phyloP scores from a whole-genome alignment of 2,113 vertebrate species.

The Tretioscincus oriximinensis region DNA sequence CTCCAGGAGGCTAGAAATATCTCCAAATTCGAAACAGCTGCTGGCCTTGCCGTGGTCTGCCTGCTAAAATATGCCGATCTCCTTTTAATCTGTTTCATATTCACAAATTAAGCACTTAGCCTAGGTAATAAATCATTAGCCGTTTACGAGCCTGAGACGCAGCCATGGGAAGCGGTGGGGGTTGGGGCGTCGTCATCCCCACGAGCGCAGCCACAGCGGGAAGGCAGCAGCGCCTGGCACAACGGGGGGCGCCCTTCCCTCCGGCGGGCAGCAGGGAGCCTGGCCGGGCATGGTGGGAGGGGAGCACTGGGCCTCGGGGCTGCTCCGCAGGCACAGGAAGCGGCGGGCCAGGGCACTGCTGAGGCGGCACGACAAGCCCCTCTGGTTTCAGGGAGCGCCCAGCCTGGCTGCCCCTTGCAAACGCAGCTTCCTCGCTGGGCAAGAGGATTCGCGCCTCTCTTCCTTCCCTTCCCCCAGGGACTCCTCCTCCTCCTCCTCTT shows the following conservation, averaged over 20 bases:
- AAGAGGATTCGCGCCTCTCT: not conserved
- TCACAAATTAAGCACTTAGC: constrained; percentile 84
- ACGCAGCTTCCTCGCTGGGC: constrained; percentile 11
- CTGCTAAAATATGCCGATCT: constrained; percentile 78
- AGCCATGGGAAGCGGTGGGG: constrained; percentile 66
- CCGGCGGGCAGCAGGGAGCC: constrained; percentile 14
- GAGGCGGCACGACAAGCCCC: constrained; percentile 19
- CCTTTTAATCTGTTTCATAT: constrained; percentile 84
- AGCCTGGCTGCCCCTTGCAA: constrained; percentile 27
- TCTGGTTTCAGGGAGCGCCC: constrained; percentile 33
- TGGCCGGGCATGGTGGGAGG: not conserved
- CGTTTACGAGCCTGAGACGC: constrained; percentile 80
- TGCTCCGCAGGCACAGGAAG: constrained; percentile 3
- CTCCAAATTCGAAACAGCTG: constrained; percentile 82
- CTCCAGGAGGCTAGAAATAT: constrained; percentile 72
- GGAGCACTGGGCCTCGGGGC: not conserved
- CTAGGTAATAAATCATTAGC: constrained; percentile 80
- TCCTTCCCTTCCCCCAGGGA: not conserved
- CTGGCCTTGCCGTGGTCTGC: constrained; percentile 75
- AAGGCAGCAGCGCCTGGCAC: constrained; percentile 43
- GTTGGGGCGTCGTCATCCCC: constrained; percentile 59
- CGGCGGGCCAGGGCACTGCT: not conserved
- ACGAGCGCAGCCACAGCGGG: constrained; percentile 44
- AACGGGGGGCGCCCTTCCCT: not conserved
- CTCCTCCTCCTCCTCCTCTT: not conserved